Percentiles rank a stretch among this genome's conserved stretches.
phyloP scores from a whole-genome alignment of 2,113 vertebrate species.

The Platichthys stellatus region DNA sequence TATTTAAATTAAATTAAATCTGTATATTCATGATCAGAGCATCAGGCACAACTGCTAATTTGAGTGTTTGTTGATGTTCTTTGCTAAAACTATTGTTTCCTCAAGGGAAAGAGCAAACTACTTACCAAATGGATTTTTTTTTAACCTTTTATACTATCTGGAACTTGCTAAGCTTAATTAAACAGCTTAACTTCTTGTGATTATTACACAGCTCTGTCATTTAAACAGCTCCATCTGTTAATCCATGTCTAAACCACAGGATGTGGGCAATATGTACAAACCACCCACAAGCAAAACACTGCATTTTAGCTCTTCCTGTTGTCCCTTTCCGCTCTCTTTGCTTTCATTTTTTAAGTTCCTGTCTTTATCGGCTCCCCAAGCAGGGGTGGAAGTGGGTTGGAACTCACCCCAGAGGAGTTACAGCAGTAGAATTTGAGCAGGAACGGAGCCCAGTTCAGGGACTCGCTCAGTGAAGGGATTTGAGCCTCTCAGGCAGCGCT shows the following conservation, averaged over 20 bases:
- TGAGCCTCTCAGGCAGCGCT: conserved; percentile 46
- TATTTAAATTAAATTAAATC: conserved; percentile 24
- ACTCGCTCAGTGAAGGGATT: conserved; percentile 57
- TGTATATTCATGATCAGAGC: conserved; percentile 13
- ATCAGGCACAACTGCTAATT: conserved; percentile 1
- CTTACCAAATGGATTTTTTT: neutral
- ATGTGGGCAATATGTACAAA: neutral
- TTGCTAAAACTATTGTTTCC: neutral
- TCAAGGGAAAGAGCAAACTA: neutral
- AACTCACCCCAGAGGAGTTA: conserved; percentile 51
- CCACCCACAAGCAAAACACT: neutral
- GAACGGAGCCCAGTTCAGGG: conserved; percentile 47
- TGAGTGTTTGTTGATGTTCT: conserved; percentile 7
- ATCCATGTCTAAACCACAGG: conserved; percentile 5
- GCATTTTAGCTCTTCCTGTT: conserved; percentile 1
- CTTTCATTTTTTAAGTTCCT: conserved; percentile 11
- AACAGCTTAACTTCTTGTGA: conserved; percentile 2
- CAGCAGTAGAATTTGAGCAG: conserved; percentile 38
- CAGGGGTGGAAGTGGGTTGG: conserved; percentile 41
- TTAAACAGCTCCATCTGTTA: neutral
- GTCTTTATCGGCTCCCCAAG: conserved; percentile 23
- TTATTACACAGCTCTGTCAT: conserved; percentile 4
- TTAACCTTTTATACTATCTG: conserved; percentile 20
- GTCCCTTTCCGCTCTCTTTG: neutral
- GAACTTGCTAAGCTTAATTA: conserved; percentile 24